phyloP scores from a whole-genome alignment of 35 echinoderm and acorn worm genomes.

The Chiridota heheva region DNA sequence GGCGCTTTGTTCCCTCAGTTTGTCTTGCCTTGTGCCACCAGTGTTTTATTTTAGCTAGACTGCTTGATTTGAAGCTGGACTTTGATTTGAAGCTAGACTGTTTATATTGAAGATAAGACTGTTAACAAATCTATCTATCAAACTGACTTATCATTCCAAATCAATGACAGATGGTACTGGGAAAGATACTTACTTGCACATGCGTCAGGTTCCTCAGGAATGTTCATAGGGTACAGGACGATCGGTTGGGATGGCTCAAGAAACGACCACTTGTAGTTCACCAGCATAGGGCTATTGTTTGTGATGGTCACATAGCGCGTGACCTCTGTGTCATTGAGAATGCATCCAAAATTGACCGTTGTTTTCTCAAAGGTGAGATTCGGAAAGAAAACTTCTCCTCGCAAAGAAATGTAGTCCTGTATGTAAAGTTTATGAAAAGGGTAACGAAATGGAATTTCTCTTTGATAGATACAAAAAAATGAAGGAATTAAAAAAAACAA shows the following conservation, averaged over 20 bases:
- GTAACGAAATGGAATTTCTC: background rate
- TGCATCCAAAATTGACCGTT: slow-evolving; percentile 94
- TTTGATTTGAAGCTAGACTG: too few relatives aligned
- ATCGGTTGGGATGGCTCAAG: slow-evolving; percentile 82
- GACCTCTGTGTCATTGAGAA: slow-evolving; percentile 98
- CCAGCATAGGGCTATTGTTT: slow-evolving; percentile 96
- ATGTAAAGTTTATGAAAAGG: background rate
- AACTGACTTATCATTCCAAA: too few relatives aligned
- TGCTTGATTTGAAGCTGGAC: too few relatives aligned
- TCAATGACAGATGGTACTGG: too few relatives aligned
- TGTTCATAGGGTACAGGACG: slow-evolving; percentile 66
- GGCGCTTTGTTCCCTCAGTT: too few relatives aligned
- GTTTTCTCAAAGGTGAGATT: slow-evolving; percentile 98
- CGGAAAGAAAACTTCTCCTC: slow-evolving; percentile 95
- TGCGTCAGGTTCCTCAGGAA: slow-evolving; percentile 45
- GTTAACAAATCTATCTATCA: too few relatives aligned
- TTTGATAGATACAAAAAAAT: background rate
- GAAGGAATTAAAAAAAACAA: background rate
- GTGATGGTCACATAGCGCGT: slow-evolving; percentile 94
- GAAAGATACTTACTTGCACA: too few relatives aligned
- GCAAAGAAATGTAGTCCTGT: slow-evolving; percentile 89
- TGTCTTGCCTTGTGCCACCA: too few relatives aligned
- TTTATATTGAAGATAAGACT: too few relatives aligned
- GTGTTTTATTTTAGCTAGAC: too few relatives aligned
- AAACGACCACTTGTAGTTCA: slow-evolving; percentile 97